phyloP scores from a whole-genome alignment of 1,140 invertebrate species.

The Phenacoccus solenopsis region DNA sequence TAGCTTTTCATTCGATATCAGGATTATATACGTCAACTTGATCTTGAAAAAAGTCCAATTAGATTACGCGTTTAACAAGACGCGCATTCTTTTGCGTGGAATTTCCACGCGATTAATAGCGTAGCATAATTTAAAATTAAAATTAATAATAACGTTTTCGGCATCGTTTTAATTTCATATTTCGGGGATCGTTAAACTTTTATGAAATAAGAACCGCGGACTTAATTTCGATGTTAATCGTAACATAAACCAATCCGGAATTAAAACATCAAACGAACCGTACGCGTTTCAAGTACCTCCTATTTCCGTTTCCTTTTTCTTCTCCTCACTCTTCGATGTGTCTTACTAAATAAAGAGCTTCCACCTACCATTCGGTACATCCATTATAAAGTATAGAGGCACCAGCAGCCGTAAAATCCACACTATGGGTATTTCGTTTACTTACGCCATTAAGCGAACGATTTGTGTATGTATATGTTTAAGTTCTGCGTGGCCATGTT shows the following conservation, averaged over 20 bases:
- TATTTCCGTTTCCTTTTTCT: not conserved
- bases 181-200: not conserved
- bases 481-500: not conserved
- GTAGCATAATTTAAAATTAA: not conserved
- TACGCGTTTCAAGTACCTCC: not conserved
- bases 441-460: not conserved
- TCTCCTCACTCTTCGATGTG: not conserved
- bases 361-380: too few species aligned
- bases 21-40: too few species aligned
- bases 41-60: too few species aligned
- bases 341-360: too few species aligned
- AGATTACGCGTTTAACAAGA: too few species aligned
- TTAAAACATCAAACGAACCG: conserved; percentile 1
- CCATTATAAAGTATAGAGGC: not conserved
- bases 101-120: not conserved
- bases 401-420: not conserved
- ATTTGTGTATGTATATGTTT: not conserved
- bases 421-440: not conserved
- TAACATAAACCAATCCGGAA: not conserved
- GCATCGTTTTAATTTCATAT: not conserved
- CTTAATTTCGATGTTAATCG: not conserved
- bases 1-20: too few species aligned
- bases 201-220: not conserved
- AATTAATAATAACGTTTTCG: not conserved
- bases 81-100: too few species aligned